A percentile compares a stretch with the other conserved stretches of the same genome.
Conservation (phyloP, 1,140 invertebrate species). For the Psix sp. region DNA sequence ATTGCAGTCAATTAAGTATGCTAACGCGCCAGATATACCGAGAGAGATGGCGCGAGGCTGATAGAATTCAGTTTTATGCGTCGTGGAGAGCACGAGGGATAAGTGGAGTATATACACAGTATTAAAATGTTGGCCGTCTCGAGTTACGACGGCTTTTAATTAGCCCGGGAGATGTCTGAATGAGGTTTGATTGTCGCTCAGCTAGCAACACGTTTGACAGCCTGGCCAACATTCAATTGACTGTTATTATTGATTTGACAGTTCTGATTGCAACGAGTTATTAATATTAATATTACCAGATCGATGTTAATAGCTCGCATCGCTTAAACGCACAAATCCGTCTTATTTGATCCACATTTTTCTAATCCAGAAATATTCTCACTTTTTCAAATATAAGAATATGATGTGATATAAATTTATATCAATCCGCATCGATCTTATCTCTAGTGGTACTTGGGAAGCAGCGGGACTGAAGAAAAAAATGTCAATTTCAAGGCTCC, state of each 20-base stretch:
- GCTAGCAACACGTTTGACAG: conserved; percentile 27
- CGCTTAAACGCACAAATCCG: no score
- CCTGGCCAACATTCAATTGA: conserved; percentile 22
- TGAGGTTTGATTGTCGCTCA: conserved; percentile 30
- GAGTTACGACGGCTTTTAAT: conserved; percentile 46
- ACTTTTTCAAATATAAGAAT: no score
- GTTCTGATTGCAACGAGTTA: conserved; percentile 20
- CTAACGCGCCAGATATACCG: conserved; percentile 45
- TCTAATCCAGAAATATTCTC: no score
- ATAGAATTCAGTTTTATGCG: conserved; percentile 44
- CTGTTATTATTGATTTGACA: conserved; percentile 39
- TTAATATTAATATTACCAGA: conserved; percentile 28
- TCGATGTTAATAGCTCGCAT: no score
- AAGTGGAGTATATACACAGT: conserved; percentile 30
- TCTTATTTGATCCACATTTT: no score
- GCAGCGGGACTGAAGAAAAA: no score
- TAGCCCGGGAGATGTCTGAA: conserved; percentile 32
- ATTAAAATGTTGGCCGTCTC: conserved; percentile 42
- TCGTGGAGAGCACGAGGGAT: conserved; percentile 19
- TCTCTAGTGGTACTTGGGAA: no score
- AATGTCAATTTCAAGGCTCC: no score
- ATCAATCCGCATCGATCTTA: no score
- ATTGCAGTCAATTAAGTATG: conserved; percentile 56
- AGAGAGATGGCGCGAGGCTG: conserved; percentile 40
- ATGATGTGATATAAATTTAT: no score